phyloP scores from a whole-genome alignment of 2,797 vertebrate genomes.

The Pangasius sanitwongsei region DNA sequence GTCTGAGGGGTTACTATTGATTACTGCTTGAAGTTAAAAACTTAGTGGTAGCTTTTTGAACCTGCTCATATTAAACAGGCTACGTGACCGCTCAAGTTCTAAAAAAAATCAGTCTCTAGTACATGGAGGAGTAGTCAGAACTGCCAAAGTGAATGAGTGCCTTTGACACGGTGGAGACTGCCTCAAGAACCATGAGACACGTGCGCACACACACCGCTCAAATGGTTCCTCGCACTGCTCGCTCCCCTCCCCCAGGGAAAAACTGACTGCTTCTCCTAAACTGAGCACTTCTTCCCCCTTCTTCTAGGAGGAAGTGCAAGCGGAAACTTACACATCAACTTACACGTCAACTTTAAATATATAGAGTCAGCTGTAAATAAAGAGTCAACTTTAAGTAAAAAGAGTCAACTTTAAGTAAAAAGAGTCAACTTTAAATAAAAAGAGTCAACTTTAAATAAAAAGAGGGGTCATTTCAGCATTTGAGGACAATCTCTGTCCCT shows the following conservation, averaged over 20 bases:
- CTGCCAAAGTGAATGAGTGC: constrained; percentile 9
- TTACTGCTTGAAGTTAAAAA: background rate
- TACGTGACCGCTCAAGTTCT: background rate
- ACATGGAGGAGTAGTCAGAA: background rate
- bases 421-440: too few species aligned
- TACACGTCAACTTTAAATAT: too few species aligned
- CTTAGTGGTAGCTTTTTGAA: background rate
- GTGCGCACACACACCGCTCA: constrained; percentile 4
- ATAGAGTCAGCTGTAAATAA: too few species aligned
- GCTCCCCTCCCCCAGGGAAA: constrained; percentile 13
- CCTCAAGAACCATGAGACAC: constrained; percentile 10
- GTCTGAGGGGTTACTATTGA: background rate
- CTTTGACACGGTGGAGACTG: background rate
- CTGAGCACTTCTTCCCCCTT: background rate
- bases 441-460: too few species aligned
- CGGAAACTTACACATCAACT: too few species aligned
- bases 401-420: too few species aligned
- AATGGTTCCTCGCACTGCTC: constrained; percentile 9
- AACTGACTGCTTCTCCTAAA: constrained; percentile 13
- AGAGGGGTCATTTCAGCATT: too few species aligned
- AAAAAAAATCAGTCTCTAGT: background rate
- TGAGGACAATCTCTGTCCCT: too few species aligned
- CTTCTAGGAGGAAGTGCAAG: background rate
- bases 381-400: too few species aligned
- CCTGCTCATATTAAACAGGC: background rate